Base-by-base conservation (phyloP, 2,113 vertebrate species). In the Clupea harengus region DNA sequence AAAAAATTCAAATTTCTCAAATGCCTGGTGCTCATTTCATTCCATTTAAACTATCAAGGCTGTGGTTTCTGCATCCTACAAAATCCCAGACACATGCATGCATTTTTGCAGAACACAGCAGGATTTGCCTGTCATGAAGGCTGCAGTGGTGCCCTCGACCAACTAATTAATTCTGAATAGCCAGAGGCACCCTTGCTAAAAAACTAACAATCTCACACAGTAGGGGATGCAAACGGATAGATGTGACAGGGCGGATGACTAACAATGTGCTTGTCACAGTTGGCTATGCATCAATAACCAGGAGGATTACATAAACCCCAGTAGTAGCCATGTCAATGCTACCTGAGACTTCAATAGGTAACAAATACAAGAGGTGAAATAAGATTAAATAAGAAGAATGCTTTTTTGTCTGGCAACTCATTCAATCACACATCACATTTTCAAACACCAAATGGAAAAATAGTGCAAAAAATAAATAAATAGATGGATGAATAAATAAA, bases 131-230 rank as follows among this genome's bases (percentile, higher is more conserved):
- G 67, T 75, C 67, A 75, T 78, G 72, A 78, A 78, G 3, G 28
- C 72, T 78, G 72, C 72, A 78, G 72, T 32, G 6, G 4, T 78
- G 72, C 28, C 72, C 72, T 39, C 72, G 10, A 78, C 32, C 72
- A 78, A 17, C 72, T 78, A 78, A 78, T 78, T 78, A 78, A 78
- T 78, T 78, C 72, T 78, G 28, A 78, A 78, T 78, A 39, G 28
- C 72, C 72, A 15, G 28, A 78, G 72, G 72, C 28, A 39, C 3
- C 39, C 72, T 4, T 39, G 72, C 13, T 78, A 78, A 78, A 39
- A 78, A 67, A 78, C 10, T 7, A 75, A 75, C 25, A 75, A 28
- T 75, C 25, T 15, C 11, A 10, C 72, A 17, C 72, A 78, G 72
- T 15, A 78, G 72, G 54, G 72, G 72, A 78, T 11, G 10, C 28